These are phyloP conservation scores for Sepiola atlantica DNA, from an alignment of 2,888 invertebrate genomes.

Conservation along the genomic window DNA sequence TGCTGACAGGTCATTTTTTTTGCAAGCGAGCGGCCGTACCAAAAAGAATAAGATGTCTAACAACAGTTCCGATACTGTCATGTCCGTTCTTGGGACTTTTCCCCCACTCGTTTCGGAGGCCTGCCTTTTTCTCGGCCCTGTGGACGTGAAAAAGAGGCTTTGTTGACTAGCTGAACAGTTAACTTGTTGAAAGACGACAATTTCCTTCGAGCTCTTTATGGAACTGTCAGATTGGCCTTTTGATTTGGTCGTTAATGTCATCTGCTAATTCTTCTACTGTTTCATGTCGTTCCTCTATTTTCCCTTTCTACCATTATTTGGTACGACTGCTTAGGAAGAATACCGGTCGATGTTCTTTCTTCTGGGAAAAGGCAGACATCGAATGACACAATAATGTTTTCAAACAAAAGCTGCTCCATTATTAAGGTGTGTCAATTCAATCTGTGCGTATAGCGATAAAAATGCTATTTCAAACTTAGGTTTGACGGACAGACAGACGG, in stretches of 20 bases:
- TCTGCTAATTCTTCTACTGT: constrained; percentile 15
- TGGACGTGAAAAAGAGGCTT: neutral
- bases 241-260: neutral
- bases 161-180: neutral
- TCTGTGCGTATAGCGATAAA: no score
- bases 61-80: neutral
- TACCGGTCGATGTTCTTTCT: neutral
- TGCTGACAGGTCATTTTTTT: neutral
- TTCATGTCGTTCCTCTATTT: neutral
- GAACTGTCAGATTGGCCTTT: neutral
- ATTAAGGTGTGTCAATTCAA: no score
- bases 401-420: no score
- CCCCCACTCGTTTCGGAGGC: neutral
- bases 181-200: neutral
- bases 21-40: neutral
- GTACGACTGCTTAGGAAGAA: neutral
- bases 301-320: neutral
- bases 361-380: neutral
- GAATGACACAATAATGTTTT: neutral
- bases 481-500: no score
- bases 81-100: neutral
- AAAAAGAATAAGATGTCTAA: neutral
- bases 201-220: neutral
- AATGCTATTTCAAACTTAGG: no score
- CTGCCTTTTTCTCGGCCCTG: neutral